These are phyloP conservation scores for Desmodus rotundus DNA, from an alignment of 2,113 vertebrate species.

Conservation along the genomic window DNA sequence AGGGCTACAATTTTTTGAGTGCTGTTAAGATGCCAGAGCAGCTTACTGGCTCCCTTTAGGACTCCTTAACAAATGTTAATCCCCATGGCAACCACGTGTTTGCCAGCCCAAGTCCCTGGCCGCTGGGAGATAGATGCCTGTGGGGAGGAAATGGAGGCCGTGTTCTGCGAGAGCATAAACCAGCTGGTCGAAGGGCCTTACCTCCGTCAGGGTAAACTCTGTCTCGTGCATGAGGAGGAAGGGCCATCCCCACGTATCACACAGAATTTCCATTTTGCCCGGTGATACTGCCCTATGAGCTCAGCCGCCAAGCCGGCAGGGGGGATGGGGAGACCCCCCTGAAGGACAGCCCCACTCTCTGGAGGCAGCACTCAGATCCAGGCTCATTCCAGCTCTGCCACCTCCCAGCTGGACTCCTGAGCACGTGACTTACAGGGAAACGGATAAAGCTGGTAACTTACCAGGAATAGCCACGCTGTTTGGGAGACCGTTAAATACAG, in stretches of 20 bases:
- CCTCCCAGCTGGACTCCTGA: neutral
- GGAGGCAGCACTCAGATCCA: fast-evolving
- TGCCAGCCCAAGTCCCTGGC: neutral
- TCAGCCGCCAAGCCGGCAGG: neutral
- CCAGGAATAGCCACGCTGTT: neutral
- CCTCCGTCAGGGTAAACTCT: neutral
- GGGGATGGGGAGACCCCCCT: neutral
- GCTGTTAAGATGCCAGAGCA: neutral
- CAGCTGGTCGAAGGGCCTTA: neutral
- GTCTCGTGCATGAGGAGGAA: neutral
- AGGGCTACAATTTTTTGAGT: no score
- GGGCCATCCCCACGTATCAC: fast-evolving
- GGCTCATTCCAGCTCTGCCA: neutral
- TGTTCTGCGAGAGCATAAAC: neutral
- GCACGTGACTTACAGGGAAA: neutral
- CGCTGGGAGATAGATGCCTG: fast-evolving
- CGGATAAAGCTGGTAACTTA: fast-evolving
- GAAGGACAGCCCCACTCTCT: neutral
- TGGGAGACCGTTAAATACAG: neutral
- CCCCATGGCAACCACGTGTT: neutral
- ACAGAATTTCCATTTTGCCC: neutral
- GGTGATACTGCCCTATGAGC: neutral
- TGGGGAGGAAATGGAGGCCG: fast-evolving
- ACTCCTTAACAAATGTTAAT: neutral
- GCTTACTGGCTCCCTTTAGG: neutral